Percentiles rank a stretch among this genome's conserved stretches.
Evolutionary conservation across 1,140 invertebrate species (phyloP).

Genomic region (Meloidogyne floridensis): DNA sequence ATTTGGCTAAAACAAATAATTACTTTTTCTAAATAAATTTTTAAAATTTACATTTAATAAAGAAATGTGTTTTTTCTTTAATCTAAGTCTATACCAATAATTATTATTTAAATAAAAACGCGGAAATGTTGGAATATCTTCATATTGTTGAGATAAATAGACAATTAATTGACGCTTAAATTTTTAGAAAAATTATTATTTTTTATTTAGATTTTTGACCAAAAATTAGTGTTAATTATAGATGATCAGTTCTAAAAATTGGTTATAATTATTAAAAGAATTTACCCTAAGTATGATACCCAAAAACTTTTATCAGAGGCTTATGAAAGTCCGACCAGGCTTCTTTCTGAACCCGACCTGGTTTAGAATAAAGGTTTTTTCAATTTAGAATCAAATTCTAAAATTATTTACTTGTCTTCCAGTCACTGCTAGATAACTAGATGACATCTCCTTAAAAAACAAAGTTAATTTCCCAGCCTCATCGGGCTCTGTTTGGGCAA

Average conservation of each 20-base stretch:
- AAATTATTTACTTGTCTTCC: conserved; percentile 39
- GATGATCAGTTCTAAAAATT: too few species aligned
- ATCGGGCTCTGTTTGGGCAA: conserved; percentile 46
- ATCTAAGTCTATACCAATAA: conserved; percentile 31
- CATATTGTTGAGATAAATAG: conserved; percentile 37
- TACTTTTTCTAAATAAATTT: neutral
- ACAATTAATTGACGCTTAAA: conserved; percentile 43
- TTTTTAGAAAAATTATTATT: too few species aligned
- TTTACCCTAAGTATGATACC: too few species aligned
- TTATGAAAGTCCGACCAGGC: too few species aligned
- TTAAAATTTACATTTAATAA: conserved; percentile 18
- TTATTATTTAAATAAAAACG: conserved; percentile 39
- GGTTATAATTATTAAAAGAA: too few species aligned
- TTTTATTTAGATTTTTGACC: too few species aligned
- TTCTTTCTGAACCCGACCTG: too few species aligned
- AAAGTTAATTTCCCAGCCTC: conserved; percentile 40
- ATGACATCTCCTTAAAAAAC: conserved; percentile 36
- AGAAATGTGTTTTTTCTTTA: conserved; percentile 31
- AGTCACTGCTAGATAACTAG: conserved; percentile 32
- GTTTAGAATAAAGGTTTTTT: too few species aligned
- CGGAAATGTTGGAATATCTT: conserved; percentile 39
- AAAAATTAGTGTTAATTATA: too few species aligned
- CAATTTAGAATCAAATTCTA: neutral
- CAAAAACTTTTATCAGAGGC: too few species aligned
- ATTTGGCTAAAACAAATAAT: conserved; percentile 14